These are phyloP conservation scores for Brachyhypopomus gauderio DNA, from an alignment of 2,113 vertebrate species.

Conservation along the genomic window DNA sequence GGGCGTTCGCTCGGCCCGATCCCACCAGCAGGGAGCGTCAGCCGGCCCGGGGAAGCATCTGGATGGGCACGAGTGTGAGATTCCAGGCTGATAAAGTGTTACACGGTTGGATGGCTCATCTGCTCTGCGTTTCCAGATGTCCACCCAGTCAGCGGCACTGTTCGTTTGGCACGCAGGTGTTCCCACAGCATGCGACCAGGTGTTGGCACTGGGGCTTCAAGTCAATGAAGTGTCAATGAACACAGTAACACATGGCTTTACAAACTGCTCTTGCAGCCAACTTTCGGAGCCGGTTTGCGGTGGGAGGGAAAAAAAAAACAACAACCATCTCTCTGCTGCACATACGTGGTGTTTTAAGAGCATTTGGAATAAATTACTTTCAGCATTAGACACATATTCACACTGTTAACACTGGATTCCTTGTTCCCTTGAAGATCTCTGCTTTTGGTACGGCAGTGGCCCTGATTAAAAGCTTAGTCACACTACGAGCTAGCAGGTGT, in stretches of 20 bases:
- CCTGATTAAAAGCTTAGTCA: constrained; percentile 40
- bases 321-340: constrained; percentile 52
- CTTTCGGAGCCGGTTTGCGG: constrained; percentile 66
- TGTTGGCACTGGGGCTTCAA: constrained; percentile 66
- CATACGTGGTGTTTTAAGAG: constrained; percentile 60
- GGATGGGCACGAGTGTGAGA: not conserved
- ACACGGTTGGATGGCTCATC: constrained; percentile 37
- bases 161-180: constrained; percentile 78
- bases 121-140: constrained; percentile 72
- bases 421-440: constrained; percentile 12
- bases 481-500: constrained; percentile 58
- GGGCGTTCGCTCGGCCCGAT: not conserved
- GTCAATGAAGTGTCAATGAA: constrained; percentile 71
- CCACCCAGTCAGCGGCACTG: constrained; percentile 58
- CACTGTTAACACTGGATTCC: constrained; percentile 61
- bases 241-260: constrained; percentile 71
- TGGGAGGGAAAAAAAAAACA: constrained; percentile 65
- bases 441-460: constrained; percentile 16
- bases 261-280: constrained; percentile 68
- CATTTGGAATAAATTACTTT: constrained; percentile 40
- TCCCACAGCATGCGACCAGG: constrained; percentile 72
- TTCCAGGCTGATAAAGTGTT: not conserved
- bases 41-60: not conserved
- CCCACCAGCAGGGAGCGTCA: not conserved
- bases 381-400: constrained; percentile 57